Base-by-base conservation (phyloP, 1,140 invertebrate genomes). In the Asobara japonica region DNA sequence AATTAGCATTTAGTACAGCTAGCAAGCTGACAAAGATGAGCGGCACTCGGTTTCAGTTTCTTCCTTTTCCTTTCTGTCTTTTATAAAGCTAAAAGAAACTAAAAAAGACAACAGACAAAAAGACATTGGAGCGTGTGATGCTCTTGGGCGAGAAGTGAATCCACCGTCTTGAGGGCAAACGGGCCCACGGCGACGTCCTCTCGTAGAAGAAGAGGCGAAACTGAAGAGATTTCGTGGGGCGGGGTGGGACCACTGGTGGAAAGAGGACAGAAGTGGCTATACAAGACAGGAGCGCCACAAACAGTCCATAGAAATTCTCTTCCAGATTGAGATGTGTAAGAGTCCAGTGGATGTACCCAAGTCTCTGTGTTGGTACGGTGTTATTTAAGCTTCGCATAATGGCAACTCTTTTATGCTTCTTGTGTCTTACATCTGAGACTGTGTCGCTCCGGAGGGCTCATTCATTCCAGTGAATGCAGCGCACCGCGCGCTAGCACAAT, bases 311-410 rank as follows among this genome's bases (percentile, higher is more conserved):
- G 80, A 86, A 83, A 82, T 82, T 81, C 66, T 74, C 75, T 71
- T 66, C 76, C 36, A 70, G 65, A 74, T 71, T 71, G 65, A 72
- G 64, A 72, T 30, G 22, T 65, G 38, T 67, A 51, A 25, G 6
- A 51, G 27, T 62, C n/a, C n/a, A 30, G 10, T 62, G 29, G 41
- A 25, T 29, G 29, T 67, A 8, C 20, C 7, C n/a, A 16, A 61
- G 48, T 68, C 29, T 67, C 18, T 62, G 20, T 45, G 22, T 45
- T 69, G 30, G 61, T 61, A 67, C 74, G 77, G 80, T 85, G 84
- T 86, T 86, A 85, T 87, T 87, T 86, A 87, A 87, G 81, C 83
- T 82, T 81, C 81, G 79, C 82, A 83, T 84, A 85, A 85, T 85
- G 78, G 81, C 80, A 82, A 84, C 81, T 87, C 83, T 86, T 87